Evolutionary conservation across 2,888 invertebrate genomes (phyloP).

Genomic region (Eristalinus sepulchralis): DNA sequence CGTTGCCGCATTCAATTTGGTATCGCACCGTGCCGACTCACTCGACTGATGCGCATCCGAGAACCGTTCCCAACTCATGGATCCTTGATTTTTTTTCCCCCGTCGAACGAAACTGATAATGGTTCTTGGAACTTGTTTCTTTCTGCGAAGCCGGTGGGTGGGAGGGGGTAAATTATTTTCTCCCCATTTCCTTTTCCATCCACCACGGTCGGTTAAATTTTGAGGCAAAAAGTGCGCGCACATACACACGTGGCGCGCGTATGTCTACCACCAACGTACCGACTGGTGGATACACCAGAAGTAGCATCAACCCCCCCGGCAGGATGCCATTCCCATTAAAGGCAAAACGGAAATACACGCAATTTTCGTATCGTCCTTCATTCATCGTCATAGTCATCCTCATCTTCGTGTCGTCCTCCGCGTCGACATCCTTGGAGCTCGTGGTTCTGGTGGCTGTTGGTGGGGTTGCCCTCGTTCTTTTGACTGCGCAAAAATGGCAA

Average conservation of each 20-base stretch:
- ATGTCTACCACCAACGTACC: constrained; percentile 58
- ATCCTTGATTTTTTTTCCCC: background rate
- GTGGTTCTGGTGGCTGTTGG: background rate
- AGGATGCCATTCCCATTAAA: constrained; percentile 63
- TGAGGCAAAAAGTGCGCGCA: constrained; percentile 44
- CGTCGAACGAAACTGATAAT: constrained; percentile 16
- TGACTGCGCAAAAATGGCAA: constrained; percentile 29
- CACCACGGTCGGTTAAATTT: constrained; percentile 44
- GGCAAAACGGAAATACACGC: constrained; percentile 51
- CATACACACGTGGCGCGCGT: constrained; percentile 32
- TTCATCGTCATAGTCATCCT: background rate
- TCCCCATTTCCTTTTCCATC: constrained; percentile 58
- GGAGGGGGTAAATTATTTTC: constrained; percentile 28
- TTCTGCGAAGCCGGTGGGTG: background rate
- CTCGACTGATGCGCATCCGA: constrained; percentile 17
- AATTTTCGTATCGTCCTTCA: constrained; percentile 26
- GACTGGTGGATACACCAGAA: constrained; percentile 19
- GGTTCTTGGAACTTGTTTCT: constrained; percentile 18
- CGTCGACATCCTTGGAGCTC: no score
- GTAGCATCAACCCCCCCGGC: constrained; percentile 23
- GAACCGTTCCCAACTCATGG: constrained; percentile 8
- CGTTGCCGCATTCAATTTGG: constrained; percentile 52
- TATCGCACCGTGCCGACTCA: constrained; percentile 9
- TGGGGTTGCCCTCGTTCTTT: constrained; percentile 8
- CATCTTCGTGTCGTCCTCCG: background rate